These are phyloP conservation scores for Lochmaea capreae DNA, from an alignment of 2,888 invertebrate genomes.

Conservation along the genomic window DNA sequence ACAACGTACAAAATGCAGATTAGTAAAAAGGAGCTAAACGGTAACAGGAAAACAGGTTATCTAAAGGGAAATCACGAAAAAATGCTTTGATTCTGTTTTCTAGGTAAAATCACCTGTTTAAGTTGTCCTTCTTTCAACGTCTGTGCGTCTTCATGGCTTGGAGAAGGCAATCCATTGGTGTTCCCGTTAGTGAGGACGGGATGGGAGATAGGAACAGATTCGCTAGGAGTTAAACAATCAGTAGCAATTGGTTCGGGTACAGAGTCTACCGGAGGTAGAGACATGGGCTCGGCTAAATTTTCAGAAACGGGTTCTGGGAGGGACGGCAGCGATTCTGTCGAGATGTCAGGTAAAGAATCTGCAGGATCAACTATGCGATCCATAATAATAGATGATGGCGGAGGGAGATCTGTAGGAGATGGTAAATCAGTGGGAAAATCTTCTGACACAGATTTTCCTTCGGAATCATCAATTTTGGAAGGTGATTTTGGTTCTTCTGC, in stretches of 20 bases:
- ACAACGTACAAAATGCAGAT: background rate
- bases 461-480: constrained; percentile 1
- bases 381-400: constrained; percentile 26
- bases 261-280: constrained; percentile 64
- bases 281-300: constrained; percentile 63
- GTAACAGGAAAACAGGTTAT: constrained; percentile 4
- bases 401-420: constrained; percentile 34
- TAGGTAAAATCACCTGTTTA: constrained; percentile 63
- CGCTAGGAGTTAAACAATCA: constrained; percentile 45
- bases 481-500: constrained; percentile 13
- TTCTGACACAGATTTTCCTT: constrained; percentile 18
- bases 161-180: constrained; percentile 63
- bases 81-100: constrained; percentile 12
- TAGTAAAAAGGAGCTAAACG: constrained; percentile 1
- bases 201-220: constrained; percentile 45
- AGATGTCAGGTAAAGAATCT: constrained; percentile 64
- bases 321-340: constrained; percentile 63
- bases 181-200: constrained; percentile 62
- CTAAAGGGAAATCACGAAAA: constrained; percentile 17
- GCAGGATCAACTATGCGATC: constrained; percentile 59
- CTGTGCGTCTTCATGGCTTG: constrained; percentile 47
- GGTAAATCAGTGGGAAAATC: constrained; percentile 40
- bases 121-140: constrained; percentile 66
- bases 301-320: constrained; percentile 62
- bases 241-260: constrained; percentile 62